phyloP scores from a whole-genome alignment of 2,888 invertebrate species.

The Drosophila paranaensis region DNA sequence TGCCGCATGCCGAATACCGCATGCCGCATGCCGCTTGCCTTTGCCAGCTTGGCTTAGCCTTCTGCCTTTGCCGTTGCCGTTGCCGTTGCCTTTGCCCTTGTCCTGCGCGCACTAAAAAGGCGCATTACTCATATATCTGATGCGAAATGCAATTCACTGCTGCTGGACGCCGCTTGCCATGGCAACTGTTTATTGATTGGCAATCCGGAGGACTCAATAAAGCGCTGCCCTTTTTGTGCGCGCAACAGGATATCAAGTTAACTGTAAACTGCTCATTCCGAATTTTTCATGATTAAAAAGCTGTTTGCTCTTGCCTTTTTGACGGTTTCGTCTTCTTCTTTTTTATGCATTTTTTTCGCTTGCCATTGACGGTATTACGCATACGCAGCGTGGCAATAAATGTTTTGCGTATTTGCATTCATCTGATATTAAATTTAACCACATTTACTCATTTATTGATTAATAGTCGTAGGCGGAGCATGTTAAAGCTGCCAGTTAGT shows the following conservation, averaged over 20 bases:
- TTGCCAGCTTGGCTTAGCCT: conserved; percentile 6
- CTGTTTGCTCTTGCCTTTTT: not conserved
- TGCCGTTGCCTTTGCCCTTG: not conserved
- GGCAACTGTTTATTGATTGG: conserved; percentile 33
- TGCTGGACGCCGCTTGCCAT: conserved; percentile 20
- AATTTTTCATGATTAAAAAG: conserved; percentile 1
- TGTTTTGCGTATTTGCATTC: conserved; percentile 5
- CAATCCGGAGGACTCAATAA: conserved; percentile 16
- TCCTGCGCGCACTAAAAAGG: conserved; percentile 6
- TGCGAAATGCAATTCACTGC: conserved; percentile 16
- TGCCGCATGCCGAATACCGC: not conserved
- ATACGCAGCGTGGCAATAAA: not conserved
- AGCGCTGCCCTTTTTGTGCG: conserved; percentile 13
- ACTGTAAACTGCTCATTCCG: conserved; percentile 19
- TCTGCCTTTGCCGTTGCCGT: not conserved
- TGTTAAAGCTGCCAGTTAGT: not conserved
- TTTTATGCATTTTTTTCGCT: not conserved
- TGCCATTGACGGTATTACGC: conserved; percentile 1
- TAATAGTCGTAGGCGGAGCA: not conserved
- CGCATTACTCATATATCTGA: conserved; percentile 16
- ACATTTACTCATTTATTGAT: not conserved
- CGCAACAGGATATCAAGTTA: conserved; percentile 11
- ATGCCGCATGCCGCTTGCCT: not conserved
- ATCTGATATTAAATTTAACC: conserved; percentile 2
- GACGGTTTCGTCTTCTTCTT: no score